Conservation (phyloP, 2,797 vertebrate species). For the Orestias chungarensis region DNA sequence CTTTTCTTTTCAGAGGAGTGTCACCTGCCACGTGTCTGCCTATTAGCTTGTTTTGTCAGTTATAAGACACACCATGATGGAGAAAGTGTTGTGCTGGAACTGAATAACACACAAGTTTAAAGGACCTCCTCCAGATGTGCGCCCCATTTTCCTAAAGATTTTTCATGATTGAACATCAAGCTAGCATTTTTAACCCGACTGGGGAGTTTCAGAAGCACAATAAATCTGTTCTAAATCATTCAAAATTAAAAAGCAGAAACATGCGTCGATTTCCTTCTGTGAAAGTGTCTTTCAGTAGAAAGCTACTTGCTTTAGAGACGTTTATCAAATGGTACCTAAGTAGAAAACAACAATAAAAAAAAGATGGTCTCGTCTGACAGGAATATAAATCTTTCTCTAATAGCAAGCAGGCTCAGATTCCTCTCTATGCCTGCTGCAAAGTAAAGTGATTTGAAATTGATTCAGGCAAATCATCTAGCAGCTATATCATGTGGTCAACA, state of each 20-base stretch:
- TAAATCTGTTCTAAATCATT: background rate
- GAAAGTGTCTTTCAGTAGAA: background rate
- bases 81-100: slow-evolving; percentile 29
- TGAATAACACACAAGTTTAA: slow-evolving; percentile 44
- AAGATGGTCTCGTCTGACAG: too few species aligned
- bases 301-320: too few species aligned
- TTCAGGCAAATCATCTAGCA: slow-evolving; percentile 22
- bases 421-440: slow-evolving; percentile 8
- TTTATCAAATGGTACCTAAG: background rate
- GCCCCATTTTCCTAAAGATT: slow-evolving; percentile 1
- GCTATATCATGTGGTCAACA: slow-evolving; percentile 45
- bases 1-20: slow-evolving; percentile 21
- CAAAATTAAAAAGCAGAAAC: background rate
- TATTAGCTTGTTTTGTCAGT: slow-evolving; percentile 43
- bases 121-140: slow-evolving; percentile 58
- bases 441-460: slow-evolving; percentile 40
- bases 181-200: background rate
- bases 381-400: slow-evolving; percentile 18
- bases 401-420: slow-evolving; percentile 10
- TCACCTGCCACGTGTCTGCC: slow-evolving; percentile 24
- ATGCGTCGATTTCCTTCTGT: background rate
- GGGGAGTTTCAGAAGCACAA: background rate
- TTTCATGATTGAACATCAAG: background rate
- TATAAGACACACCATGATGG: background rate
- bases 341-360: background rate